Percentiles rank a stretch among this genome's conserved stretches.
Evolutionary conservation across 2,888 invertebrate genomes (phyloP).

Genomic region (Amiota communis): DNA sequence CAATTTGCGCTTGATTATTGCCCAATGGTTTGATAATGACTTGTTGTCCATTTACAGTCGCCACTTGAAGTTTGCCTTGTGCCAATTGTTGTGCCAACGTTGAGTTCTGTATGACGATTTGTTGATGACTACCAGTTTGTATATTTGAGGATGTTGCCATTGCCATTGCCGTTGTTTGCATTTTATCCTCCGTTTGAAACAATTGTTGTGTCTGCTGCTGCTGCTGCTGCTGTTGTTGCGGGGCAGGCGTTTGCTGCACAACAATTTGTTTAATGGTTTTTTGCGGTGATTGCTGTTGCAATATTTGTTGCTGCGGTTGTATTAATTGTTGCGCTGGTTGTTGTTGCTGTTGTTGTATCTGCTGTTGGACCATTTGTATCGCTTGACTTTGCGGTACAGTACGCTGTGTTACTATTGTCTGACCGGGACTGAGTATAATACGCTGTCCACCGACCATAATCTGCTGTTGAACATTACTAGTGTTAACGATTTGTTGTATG

Average conservation of each 20-base stretch:
- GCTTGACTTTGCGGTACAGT: slow-evolving; percentile 68
- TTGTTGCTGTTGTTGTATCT: slow-evolving; percentile 53
- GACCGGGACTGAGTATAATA: slow-evolving; percentile 72
- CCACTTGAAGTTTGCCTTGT: slow-evolving; percentile 86
- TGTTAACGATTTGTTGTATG: slow-evolving; percentile 72
- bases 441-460: slow-evolving; percentile 73
- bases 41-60: slow-evolving; percentile 89
- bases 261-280: slow-evolving; percentile 62
- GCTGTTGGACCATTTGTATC: slow-evolving; percentile 59
- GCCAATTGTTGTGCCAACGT: slow-evolving; percentile 86
- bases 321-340: slow-evolving; percentile 56
- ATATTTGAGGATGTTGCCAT: slow-evolving; percentile 45
- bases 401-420: slow-evolving; percentile 72
- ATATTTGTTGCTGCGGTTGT: slow-evolving; percentile 64
- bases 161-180: slow-evolving; percentile 64
- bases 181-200: slow-evolving; percentile 53
- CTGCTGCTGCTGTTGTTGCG: slow-evolving; percentile 43
- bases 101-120: slow-evolving; percentile 85
- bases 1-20: slow-evolving; percentile 85
- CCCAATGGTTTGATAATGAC: slow-evolving; percentile 86
- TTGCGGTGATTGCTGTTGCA: slow-evolving; percentile 53
- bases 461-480: slow-evolving; percentile 72
- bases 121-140: slow-evolving; percentile 66
- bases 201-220: slow-evolving; percentile 42
- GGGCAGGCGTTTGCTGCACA: slow-evolving; percentile 53